Base-by-base conservation (phyloP, 2,888 invertebrate species). In the Caradrina clavipalpis region DNA sequence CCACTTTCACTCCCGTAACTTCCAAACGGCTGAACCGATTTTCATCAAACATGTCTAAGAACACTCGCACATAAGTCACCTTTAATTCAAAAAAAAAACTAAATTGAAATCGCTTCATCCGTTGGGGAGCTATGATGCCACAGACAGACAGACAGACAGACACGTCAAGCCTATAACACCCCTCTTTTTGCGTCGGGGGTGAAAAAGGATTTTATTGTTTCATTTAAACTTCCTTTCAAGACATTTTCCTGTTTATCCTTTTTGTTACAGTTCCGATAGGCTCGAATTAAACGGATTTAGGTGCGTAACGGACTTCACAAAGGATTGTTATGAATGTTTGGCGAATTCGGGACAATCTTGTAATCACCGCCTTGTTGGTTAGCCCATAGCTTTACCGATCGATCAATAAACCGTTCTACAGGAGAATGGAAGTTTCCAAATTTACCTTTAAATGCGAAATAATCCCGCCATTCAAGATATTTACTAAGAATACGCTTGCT, bases 261-360 rank as follows among this genome's bases (percentile, higher is more conserved):
- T 74, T 66, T 73, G 73, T 58, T 45, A 57, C 39, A 59, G 22
- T 73, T 78, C 67, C 35, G 19, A 73, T 55, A 78, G 67, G 59
- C 47, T 31, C 47, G 61, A 55, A 76, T 66, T 73, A 76, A 78
- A 39, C 58, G 58, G 79, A 66, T 76, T 78, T 55, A 49, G 17
- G 39, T 59, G 8, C 63, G 31, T 2, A 63, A 51, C n/a, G 77
- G 59, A 63, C 72, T 63, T 55, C 51, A 26, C 58, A 51, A 72
- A 47, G 26, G 45, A 61, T 66, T 76, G 61, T 59, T 66, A 59
- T 62, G 47, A 66, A 53, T 51, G 39, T 47, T 78, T 61, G 13
- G 11, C 3, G 51, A 60, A 53, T 60, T 49, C 17, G 51, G 22
- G 50, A 69, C 31, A 53, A 57, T 42, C 35, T 72, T 51, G 35